Percentiles rank a stretch among this genome's conserved stretches.
These are phyloP conservation scores for Athene noctua DNA, from an alignment of 2,113 vertebrate genomes.

Conservation along the genomic window DNA sequence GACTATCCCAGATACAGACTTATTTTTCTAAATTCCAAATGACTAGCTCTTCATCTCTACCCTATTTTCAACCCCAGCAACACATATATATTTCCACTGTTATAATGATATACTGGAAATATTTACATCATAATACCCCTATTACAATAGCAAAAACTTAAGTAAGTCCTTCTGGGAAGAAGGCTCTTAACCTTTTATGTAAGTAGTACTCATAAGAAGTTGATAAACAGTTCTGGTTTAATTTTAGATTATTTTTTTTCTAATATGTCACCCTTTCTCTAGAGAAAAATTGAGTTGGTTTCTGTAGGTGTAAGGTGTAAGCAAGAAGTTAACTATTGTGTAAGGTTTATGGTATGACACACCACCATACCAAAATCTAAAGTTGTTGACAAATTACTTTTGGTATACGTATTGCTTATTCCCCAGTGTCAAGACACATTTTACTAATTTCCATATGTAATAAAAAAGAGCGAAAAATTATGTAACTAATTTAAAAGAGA, in stretches of 20 bases:
- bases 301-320: not conserved
- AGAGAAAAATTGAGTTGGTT: not conserved
- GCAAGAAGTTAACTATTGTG: not conserved
- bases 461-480: not conserved
- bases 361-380: not conserved
- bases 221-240: not conserved
- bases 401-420: not conserved
- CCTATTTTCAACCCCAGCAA: not conserved
- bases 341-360: not conserved
- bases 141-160: not conserved
- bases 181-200: not conserved
- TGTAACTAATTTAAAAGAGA: not conserved
- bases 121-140: not conserved
- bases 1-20: not conserved
- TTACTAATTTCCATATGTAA: not conserved
- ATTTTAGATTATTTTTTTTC: not conserved
- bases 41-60: not conserved
- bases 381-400: not conserved
- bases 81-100: not conserved
- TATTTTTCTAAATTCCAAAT: not conserved
- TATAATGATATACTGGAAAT: not conserved
- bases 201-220: not conserved
- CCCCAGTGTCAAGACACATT: not conserved
- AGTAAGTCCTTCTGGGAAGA: not conserved
- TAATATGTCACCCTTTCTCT: not conserved